Conservation (phyloP, 2,797 vertebrate species). For the Melanotaenia maccullochi region DNA sequence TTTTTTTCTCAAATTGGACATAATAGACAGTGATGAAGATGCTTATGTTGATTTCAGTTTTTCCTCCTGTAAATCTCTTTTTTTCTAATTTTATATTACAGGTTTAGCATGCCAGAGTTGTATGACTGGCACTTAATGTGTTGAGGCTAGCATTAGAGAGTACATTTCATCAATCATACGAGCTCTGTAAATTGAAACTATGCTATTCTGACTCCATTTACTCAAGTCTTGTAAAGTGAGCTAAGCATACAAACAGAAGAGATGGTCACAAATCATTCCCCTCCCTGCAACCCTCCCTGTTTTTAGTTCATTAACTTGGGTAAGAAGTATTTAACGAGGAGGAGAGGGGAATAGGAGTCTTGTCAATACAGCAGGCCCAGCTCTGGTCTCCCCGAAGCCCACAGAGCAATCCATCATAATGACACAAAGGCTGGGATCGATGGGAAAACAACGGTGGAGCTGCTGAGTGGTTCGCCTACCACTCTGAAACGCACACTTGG, state of each 20-base stretch:
- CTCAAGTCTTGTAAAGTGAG: conserved; percentile 40
- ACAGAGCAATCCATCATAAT: conserved; percentile 83
- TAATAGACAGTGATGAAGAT: conserved; percentile 12
- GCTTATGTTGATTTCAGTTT: conserved; percentile 28
- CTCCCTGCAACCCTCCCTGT: conserved; percentile 56
- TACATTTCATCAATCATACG: conserved; percentile 12
- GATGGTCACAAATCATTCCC: conserved; percentile 67
- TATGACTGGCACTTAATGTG: conserved; percentile 2
- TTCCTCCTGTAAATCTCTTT: conserved; percentile 2
- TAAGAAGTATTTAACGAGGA: conserved; percentile 80
- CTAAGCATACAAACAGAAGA: conserved; percentile 46
- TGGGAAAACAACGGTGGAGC: conserved; percentile 69
- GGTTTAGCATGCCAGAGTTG: background rate
- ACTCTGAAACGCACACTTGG: conserved; percentile 52
- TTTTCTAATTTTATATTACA: background rate
- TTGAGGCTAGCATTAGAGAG: background rate
- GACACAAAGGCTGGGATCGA: conserved; percentile 79
- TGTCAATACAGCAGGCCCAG: conserved; percentile 70
- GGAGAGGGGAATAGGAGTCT: conserved; percentile 66
- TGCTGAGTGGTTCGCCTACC: conserved; percentile 62
- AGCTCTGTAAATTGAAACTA: conserved; percentile 18
- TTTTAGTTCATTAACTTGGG: conserved; percentile 83
- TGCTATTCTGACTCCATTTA: conserved; percentile 18
- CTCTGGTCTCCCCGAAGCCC: conserved; percentile 69
- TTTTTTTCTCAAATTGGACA: conserved; percentile 22